phyloP scores from a whole-genome alignment of 2,888 invertebrate genomes.

The Drosophila anomalata region DNA sequence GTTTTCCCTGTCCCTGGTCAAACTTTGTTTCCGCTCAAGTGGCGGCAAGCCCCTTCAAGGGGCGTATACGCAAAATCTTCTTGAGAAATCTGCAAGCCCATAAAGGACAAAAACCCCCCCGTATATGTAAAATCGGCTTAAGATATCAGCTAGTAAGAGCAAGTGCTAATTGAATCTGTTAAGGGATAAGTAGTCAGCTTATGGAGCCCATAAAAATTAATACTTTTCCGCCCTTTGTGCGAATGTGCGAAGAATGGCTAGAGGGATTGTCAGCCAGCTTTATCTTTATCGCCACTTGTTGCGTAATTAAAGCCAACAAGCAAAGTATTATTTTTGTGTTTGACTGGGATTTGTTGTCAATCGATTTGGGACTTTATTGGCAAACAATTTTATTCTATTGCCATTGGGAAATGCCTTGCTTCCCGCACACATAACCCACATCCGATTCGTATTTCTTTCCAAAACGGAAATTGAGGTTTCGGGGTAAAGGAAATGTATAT shows the following conservation, averaged over 20 bases:
- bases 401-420: slow-evolving; percentile 52
- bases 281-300: slow-evolving; percentile 21
- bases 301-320: slow-evolving; percentile 23
- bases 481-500: slow-evolving; percentile 37
- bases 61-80: background rate
- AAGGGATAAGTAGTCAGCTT: slow-evolving; percentile 17
- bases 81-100: background rate
- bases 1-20: slow-evolving; percentile 34
- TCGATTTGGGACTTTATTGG: slow-evolving; percentile 55
- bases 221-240: slow-evolving; percentile 2
- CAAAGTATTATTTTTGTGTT: background rate
- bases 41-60: background rate
- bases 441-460: slow-evolving; percentile 59
- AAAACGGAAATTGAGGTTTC: background rate
- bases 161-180: slow-evolving; percentile 22
- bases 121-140: slow-evolving; percentile 4
- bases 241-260: slow-evolving; percentile 10
- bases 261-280: slow-evolving; percentile 1
- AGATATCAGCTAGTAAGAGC: slow-evolving; percentile 1
- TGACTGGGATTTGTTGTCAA: background rate
- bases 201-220: slow-evolving; percentile 4
- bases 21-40: slow-evolving; percentile 2
- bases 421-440: slow-evolving; percentile 66
- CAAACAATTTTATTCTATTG: slow-evolving; percentile 63
- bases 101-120: background rate